Evolutionary conservation across 1,140 invertebrate species (phyloP), one percentile per base, ranked within the genome.

Genomic region (Hypothenemus hampei): DNA sequence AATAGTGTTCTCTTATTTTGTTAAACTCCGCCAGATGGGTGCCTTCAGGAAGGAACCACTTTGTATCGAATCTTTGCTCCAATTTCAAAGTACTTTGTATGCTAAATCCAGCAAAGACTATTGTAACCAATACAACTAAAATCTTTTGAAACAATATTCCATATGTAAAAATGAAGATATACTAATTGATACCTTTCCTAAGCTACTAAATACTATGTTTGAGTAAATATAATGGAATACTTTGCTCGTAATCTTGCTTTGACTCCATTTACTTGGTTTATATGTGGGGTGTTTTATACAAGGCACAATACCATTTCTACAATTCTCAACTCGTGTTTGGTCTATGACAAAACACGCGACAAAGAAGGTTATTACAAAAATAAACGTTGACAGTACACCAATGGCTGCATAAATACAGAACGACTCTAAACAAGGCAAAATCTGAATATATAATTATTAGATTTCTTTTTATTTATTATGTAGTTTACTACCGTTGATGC

Each of bases 361-460:
- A 71, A 87, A 90, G 71, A 89, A 84, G 5, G 87, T 89, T 4
- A 87, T 77, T 64, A 85, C 84, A 59, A 85, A 81, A 24, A 87
- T 69, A 70, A 84, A 90, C 7, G 86, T 86, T 51, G 85, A 79
- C 20, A 85, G 73, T 4, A 89, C 80, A 16, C 84, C 84, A 1
- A 81, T 69, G 4, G 84, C 83, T 10, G 84, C 84, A 63, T 85
- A 89, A 22, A 87, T 76, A 65, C 86, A 89, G 63, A 85, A 89
- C 0, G 85, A 87, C 65, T 83, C 77, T 26, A 89, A 73, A 0
- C 81, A 82, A 24, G 86, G 86, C 44, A 89, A 67, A 57, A 89
- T 84, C 83, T 86, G 66, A 74, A 72, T 15, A 23, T 43, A 3
- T 43, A n/a, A 22, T 22, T 22, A 4, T 22, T 31, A 31, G 22